These are phyloP conservation scores for Pluvianellus socialis DNA, from an alignment of 2,113 vertebrate species.

Conservation along the genomic window DNA sequence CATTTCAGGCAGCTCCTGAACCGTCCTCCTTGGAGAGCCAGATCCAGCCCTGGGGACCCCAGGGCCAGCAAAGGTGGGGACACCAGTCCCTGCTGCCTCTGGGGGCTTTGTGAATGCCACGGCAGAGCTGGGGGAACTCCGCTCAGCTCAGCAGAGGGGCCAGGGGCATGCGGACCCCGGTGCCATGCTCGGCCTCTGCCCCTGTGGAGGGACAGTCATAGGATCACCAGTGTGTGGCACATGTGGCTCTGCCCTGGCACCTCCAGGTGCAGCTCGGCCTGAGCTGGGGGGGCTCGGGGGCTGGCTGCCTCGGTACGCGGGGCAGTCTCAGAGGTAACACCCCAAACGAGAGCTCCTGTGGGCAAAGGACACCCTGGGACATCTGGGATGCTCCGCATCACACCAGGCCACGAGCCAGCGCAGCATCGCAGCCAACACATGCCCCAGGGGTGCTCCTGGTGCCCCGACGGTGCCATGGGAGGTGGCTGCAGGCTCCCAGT, in stretches of 20 bases:
- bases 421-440: accelerated
- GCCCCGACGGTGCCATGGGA: not conserved
- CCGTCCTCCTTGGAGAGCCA: not conserved
- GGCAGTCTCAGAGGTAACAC: not conserved
- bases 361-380: not conserved
- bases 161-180: no score
- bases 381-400: accelerated
- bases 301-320: accelerated
- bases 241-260: not conserved
- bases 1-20: not conserved
- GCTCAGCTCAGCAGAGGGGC: not conserved
- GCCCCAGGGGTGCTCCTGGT: not conserved
- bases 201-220: accelerated
- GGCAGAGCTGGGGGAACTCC: not conserved
- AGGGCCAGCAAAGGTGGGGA: not conserved
- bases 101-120: not conserved
- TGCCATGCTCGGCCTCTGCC: not conserved
- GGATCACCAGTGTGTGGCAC: not conserved
- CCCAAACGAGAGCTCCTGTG: not conserved
- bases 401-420: not conserved
- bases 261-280: accelerated
- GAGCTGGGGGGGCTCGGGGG: not conserved
- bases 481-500: not conserved
- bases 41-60: not conserved
- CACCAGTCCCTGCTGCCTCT: not conserved